Evolutionary conservation across 2,797 vertebrate species (phyloP), one percentile per base, ranked within the genome.

Genomic region (Sebastes hubbsi): DNA sequence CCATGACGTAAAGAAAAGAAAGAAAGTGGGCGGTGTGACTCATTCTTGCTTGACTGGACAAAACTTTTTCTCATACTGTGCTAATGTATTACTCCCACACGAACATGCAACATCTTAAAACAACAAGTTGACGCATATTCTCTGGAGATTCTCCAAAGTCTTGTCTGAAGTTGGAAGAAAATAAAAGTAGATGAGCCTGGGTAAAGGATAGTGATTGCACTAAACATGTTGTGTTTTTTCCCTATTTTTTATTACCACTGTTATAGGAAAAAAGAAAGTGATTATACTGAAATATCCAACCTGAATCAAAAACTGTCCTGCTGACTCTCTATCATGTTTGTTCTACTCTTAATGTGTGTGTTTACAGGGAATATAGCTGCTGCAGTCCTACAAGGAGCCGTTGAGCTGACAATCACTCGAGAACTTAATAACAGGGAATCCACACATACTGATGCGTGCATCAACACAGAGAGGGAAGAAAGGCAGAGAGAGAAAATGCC

Each of bases 291-390:
- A 59, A 46, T 13, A 25, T 36, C 36, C 13, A 20, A 20, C 52
- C 5, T 29, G 9, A 54, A 46, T 69, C 6, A 78, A 60, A 56
- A 2, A 29, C 34, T 55, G 29, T 74, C 24, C 14, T 73, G 2
- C 16, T 65, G 12, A 63, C 10, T 29, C 3, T 60, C 0, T 54
- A 30, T 75, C 18, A 24, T 38, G 2, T 70, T 3, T 63, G 63
- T 61, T 32, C 36, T 54, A 11, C 12, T 27, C 10, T 10, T 22
- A 52, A 14, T 38, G n/a, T 55, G 12, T 59, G 22, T 86, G 10
- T 73, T 70, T 58, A 34, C 76, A 95, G 94, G 82, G 55, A 93
- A 80, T 78, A 90, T 94, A 58, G 83, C 85, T 27, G 27, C 81
- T 25, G 84, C 87, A 9, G 84, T 87, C 55, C 87, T 95, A n/a